Evolutionary conservation across 2,113 vertebrate genomes (phyloP).

Genomic region (human (Homo sapiens)): DNA sequence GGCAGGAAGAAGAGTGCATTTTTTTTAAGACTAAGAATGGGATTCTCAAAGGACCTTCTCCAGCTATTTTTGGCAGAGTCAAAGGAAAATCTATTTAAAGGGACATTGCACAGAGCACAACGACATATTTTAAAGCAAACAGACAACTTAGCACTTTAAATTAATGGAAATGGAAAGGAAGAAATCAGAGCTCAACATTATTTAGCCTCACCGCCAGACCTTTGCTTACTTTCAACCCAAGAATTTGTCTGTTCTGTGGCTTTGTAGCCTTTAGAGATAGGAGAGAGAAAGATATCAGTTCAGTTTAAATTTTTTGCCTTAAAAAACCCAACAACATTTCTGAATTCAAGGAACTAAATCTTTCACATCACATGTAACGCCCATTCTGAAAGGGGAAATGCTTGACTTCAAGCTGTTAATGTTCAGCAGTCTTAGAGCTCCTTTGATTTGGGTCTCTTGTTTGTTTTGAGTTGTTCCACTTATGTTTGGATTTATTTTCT

Average conservation of each 20-base stretch:
- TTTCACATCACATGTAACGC: background rate
- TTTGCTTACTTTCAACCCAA: slow-evolving; percentile 34
- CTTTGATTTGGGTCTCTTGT: slow-evolving; percentile 63
- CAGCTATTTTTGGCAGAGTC: slow-evolving; percentile 62
- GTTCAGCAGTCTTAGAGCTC: background rate
- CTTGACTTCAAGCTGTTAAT: slow-evolving; percentile 54
- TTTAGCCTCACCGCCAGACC: background rate
- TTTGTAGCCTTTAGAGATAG: background rate
- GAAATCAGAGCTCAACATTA: slow-evolving; percentile 9
- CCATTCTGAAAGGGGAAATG: slow-evolving; percentile 50
- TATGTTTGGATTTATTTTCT: slow-evolving; percentile 55
- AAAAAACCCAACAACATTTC: background rate
- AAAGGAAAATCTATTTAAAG: slow-evolving; percentile 74
- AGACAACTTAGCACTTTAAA: slow-evolving; percentile 68
- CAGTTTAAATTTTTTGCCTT: background rate
- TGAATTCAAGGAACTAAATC: slow-evolving; percentile 55
- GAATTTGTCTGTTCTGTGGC: slow-evolving; percentile 35
- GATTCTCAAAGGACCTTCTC: slow-evolving; percentile 67
- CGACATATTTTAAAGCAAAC: slow-evolving; percentile 52
- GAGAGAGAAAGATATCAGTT: slow-evolving; percentile 46
- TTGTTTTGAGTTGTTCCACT: slow-evolving; percentile 51
- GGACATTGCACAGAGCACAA: slow-evolving; percentile 43
- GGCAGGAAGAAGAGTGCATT: background rate
- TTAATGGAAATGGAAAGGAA: slow-evolving; percentile 57
- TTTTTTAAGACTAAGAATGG: slow-evolving; percentile 57